Conservation (phyloP, 1,140 invertebrate genomes). For the Orius laevigatus region DNA sequence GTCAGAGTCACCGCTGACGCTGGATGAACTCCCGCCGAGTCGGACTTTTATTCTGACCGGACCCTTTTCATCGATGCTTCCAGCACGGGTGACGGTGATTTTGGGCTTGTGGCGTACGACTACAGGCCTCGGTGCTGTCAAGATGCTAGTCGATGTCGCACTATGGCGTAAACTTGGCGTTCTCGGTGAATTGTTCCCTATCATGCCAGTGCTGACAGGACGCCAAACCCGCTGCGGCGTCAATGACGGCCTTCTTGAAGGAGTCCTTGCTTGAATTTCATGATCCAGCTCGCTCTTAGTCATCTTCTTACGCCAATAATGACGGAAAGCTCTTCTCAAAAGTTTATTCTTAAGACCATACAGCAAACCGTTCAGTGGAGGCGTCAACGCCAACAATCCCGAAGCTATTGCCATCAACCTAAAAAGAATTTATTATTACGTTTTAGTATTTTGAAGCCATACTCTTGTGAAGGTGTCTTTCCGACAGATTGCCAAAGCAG, state of each 20-base stretch:
- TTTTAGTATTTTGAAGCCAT: not conserved
- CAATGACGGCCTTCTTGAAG: constrained; percentile 52
- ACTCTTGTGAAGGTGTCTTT: constrained; percentile 11
- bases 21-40: constrained; percentile 10
- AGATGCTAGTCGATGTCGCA: constrained; percentile 10
- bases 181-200: not conserved
- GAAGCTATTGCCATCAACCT: constrained; percentile 36
- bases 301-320: constrained; percentile 63
- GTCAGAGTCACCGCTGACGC: constrained; percentile 9
- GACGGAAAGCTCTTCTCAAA: constrained; percentile 50
- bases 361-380: constrained; percentile 53
- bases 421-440: constrained; percentile 4
- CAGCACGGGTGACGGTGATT: constrained; percentile 7
- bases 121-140: not conserved
- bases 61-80: not conserved
- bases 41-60: not conserved
- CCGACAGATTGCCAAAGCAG: constrained; percentile 43
- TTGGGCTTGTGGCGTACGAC: constrained; percentile 3
- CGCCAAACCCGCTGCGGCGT: constrained; percentile 34
- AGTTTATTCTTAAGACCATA: constrained; percentile 59
- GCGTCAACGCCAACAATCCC: constrained; percentile 43
- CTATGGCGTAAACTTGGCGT: constrained; percentile 4
- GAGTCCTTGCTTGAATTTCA: constrained; percentile 58
- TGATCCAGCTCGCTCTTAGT: constrained; percentile 56
- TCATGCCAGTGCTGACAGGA: constrained; percentile 1